Conservation (phyloP, 2,113 vertebrate genomes). For the Scolopax mira region DNA sequence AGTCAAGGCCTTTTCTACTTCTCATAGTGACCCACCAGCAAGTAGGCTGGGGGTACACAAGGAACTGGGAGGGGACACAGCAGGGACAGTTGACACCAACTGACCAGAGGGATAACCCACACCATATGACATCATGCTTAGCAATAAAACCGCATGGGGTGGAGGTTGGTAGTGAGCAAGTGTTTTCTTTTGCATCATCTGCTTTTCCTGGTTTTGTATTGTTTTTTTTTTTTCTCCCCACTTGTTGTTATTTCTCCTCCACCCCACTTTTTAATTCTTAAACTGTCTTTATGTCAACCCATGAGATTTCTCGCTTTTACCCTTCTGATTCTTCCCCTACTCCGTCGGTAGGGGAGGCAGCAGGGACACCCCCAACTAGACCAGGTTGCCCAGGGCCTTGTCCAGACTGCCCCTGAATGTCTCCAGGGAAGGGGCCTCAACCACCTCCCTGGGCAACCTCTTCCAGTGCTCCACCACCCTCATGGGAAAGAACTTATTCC, state of each 20-base stretch:
- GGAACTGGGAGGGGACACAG: not conserved
- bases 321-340: not conserved
- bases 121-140: not conserved
- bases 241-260: not conserved
- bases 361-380: no score
- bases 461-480: no score
- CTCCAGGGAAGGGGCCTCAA: no score
- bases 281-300: not conserved
- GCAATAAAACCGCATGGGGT: not conserved
- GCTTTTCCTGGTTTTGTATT: not conserved
- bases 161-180: not conserved
- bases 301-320: not conserved
- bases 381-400: no score
- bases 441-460: no score
- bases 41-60: not conserved
- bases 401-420: no score
- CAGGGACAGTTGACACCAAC: not conserved
- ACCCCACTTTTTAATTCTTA: not conserved
- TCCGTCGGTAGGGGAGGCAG: not conserved
- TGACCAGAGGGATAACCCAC: not conserved
- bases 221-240: not conserved
- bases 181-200: not conserved
- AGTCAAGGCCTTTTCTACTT: not conserved
- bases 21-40: fast-evolving
- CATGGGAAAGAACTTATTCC: no score